Percentiles rank a stretch among this genome's conserved stretches.
phyloP scores from a whole-genome alignment of 2,888 invertebrate genomes.

The Acronicta aceris region DNA sequence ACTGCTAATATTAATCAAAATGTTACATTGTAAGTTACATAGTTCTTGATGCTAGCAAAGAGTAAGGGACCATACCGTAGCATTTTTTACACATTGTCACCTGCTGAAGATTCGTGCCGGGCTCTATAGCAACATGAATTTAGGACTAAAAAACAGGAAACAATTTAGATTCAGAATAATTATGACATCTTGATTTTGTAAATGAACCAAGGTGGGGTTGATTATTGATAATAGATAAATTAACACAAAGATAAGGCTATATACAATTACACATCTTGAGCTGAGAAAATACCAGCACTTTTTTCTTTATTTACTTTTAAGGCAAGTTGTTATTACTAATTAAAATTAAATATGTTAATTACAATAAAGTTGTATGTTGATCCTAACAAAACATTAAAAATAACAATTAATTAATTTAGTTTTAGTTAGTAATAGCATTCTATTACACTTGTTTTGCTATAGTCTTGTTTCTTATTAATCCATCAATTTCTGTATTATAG shows the following conservation, averaged over 20 bases:
- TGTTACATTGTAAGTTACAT: no score
- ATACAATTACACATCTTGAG: conserved; percentile 17
- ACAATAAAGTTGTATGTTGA: background rate
- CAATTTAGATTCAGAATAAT: background rate
- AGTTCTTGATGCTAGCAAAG: no score
- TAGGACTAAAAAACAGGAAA: background rate
- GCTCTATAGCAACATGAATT: no score
- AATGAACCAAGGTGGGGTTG: background rate
- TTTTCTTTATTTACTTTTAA: background rate
- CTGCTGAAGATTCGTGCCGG: no score
- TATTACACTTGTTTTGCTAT: background rate
- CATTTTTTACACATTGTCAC: no score
- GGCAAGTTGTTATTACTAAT: conserved; percentile 15
- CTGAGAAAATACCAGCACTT: background rate
- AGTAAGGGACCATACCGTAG: no score
- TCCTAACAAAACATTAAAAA: no score
- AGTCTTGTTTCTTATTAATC: background rate
- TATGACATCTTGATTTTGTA: background rate
- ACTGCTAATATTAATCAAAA: no score
- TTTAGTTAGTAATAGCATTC: conserved; percentile 16
- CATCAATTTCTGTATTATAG: no score
- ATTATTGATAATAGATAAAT: conserved; percentile 6
- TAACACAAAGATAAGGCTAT: conserved; percentile 8
- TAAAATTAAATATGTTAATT: conserved; percentile 7
- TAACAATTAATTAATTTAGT: no score